phyloP scores from a whole-genome alignment of 2,113 vertebrate genomes.

The Cochlearius cochlearius region DNA sequence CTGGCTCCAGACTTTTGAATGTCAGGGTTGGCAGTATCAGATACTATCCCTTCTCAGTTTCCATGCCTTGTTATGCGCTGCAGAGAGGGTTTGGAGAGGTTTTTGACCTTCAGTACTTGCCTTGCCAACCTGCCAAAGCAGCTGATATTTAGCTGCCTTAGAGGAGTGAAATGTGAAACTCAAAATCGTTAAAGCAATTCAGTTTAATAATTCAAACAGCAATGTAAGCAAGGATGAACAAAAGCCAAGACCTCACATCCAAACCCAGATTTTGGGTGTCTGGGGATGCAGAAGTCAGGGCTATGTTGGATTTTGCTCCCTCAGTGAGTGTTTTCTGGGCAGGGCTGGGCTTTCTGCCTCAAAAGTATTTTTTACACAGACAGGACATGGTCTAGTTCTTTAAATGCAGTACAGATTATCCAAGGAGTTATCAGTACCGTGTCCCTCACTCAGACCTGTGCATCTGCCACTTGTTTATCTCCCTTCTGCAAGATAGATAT shows the following conservation, averaged over 20 bases:
- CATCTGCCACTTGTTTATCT: background rate
- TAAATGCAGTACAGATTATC: background rate
- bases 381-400: background rate
- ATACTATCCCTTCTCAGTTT: background rate
- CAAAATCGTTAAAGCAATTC: background rate
- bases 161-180: background rate
- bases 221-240: background rate
- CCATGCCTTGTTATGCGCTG: rapidly evolving
- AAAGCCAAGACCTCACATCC: background rate
- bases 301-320: background rate
- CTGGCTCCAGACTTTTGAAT: background rate
- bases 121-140: background rate
- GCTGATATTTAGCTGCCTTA: background rate
- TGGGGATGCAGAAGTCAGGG: background rate
- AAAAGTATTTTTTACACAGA: background rate
- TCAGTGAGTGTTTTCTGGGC: background rate
- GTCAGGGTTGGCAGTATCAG: background rate
- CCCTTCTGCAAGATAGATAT: background rate
- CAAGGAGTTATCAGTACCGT: background rate
- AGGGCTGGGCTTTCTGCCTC: background rate
- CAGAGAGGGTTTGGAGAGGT: background rate
- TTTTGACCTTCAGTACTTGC: background rate
- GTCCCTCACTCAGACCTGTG: background rate
- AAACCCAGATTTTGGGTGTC: background rate
- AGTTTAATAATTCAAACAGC: background rate